These are phyloP conservation scores for Chaitophorus viminalis DNA, from an alignment of 2,888 invertebrate genomes.

Conservation along the genomic window DNA sequence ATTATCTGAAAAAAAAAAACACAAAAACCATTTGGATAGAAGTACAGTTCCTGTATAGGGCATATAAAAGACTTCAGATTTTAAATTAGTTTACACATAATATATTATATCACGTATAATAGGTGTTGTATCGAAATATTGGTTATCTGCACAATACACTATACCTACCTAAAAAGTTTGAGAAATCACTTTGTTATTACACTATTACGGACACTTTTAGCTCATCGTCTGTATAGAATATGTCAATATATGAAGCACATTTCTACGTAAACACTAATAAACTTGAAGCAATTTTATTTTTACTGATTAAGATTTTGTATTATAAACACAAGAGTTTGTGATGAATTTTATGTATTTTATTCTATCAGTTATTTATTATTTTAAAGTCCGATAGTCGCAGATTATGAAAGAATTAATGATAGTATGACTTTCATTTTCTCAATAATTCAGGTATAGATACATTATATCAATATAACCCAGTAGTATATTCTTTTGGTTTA, in stretches of 20 bases:
- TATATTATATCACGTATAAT: no score
- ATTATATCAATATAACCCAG: no score
- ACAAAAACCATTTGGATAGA: not conserved
- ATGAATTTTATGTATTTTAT: not conserved
- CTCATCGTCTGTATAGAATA: not conserved
- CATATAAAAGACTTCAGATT: no score
- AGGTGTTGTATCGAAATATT: no score
- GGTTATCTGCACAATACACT: no score
- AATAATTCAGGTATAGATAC: not conserved
- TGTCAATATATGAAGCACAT: no score
- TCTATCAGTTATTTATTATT: not conserved
- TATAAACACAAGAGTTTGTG: not conserved
- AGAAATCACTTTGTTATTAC: not conserved
- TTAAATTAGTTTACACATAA: no score
- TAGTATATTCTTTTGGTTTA: not conserved
- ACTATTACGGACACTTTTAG: not conserved
- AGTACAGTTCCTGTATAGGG: no score
- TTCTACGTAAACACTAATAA: not conserved
- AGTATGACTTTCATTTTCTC: not conserved
- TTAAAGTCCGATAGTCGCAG: not conserved
- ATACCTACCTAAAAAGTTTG: no score
- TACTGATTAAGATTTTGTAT: not conserved
- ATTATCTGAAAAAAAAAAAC: not conserved
- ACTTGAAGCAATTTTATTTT: not conserved
- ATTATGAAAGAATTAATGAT: not conserved